Evolutionary conservation across 2,113 vertebrate genomes (phyloP).

Genomic region (Martes martes): DNA sequence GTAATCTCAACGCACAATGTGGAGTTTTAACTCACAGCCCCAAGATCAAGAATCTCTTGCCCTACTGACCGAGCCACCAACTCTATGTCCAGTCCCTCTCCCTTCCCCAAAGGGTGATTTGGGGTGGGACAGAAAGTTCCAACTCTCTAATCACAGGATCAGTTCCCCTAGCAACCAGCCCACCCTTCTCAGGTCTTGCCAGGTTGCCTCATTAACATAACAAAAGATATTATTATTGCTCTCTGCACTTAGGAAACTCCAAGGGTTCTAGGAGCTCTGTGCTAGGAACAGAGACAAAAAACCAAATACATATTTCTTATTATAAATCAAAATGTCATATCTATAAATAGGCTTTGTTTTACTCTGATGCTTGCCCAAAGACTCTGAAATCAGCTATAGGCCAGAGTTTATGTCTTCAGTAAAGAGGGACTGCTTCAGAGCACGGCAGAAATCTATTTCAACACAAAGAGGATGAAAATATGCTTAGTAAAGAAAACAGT

Average conservation of each 20-base stretch:
- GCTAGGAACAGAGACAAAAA: neutral
- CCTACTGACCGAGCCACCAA: neutral
- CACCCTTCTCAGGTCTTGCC: too few relatives aligned
- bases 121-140: neutral
- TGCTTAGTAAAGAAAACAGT: neutral
- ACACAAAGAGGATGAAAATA: neutral
- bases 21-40: neutral
- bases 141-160: neutral
- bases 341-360: neutral
- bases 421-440: neutral
- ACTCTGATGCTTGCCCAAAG: neutral
- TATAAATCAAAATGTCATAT: neutral
- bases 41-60: neutral
- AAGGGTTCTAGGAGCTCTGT: neutral
- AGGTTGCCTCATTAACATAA: neutral
- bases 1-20: neutral
- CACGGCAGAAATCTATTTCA: neutral
- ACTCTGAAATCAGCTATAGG: neutral
- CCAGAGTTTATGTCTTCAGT: neutral
- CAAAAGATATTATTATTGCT: neutral
- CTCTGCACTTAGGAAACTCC: neutral
- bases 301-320: neutral
- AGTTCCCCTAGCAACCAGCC: neutral
- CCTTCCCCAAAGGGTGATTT: neutral
- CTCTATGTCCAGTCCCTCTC: neutral